Conservation (phyloP, 2,888 invertebrate genomes). For the Rhopalosiphum nymphaeae region DNA sequence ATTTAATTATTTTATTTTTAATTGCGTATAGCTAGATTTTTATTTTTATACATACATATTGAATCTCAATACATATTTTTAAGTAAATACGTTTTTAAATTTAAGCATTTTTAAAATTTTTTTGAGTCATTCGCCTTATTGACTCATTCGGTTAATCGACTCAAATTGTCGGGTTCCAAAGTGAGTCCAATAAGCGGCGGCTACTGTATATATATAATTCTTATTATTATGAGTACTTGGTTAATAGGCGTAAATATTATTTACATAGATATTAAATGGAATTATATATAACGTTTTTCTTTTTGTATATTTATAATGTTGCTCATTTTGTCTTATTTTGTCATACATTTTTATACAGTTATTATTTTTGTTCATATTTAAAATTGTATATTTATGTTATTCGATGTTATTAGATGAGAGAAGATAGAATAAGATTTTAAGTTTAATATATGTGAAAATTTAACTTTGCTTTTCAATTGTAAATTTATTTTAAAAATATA, state of each 20-base stretch:
- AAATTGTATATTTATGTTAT: not conserved
- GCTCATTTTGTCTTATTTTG: not conserved
- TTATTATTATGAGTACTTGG: not conserved
- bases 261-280: not conserved
- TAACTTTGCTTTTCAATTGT: not conserved
- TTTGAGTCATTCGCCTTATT: no score
- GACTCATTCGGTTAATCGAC: no score
- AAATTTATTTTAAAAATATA: not conserved
- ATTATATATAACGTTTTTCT: not conserved
- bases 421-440: not conserved
- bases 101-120: no score
- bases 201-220: no score
- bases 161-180: no score
- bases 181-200: no score
- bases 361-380: not conserved
- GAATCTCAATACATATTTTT: no score
- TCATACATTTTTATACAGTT: no score
- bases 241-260: not conserved
- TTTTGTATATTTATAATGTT: not conserved
- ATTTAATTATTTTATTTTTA: no score
- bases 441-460: not conserved
- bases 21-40: no score
- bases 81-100: no score
- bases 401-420: not conserved
- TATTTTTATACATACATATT: no score